These are phyloP conservation scores for Uria aalge DNA, from an alignment of 2,113 vertebrate species.

Conservation along the genomic window DNA sequence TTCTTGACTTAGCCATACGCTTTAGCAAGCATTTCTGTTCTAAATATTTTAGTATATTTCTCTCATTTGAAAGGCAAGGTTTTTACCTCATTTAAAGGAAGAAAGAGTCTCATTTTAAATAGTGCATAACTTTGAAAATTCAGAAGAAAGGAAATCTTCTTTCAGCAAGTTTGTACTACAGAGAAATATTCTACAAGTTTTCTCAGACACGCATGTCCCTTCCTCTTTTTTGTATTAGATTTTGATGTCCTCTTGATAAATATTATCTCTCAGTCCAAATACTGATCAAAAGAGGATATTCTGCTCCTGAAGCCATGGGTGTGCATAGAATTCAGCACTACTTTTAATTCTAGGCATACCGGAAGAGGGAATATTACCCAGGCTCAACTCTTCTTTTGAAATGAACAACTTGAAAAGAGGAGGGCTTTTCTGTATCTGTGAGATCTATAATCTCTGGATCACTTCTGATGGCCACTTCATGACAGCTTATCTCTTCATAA, in stretches of 20 bases:
- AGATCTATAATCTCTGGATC: not conserved
- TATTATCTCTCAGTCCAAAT: not conserved
- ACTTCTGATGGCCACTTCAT: not conserved
- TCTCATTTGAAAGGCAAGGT: not conserved
- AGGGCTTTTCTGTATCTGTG: not conserved
- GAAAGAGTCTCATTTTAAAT: not conserved
- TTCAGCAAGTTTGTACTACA: not conserved
- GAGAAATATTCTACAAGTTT: not conserved
- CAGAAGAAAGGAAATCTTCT: slow-evolving; percentile 23
- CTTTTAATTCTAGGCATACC: not conserved
- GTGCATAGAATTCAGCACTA: not conserved
- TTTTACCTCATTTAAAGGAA: not conserved
- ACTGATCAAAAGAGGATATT: slow-evolving; percentile 19
- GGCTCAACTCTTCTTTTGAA: not conserved
- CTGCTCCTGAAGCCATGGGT: not conserved
- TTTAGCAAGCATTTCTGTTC: not conserved
- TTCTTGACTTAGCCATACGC: not conserved
- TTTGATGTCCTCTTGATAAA: not conserved
- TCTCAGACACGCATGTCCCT: not conserved
- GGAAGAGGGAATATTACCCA: not conserved
- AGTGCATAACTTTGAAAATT: not conserved
- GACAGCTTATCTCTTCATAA: not conserved
- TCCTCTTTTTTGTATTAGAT: not conserved
- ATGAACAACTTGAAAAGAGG: not conserved
- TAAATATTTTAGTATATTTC: not conserved